Evolutionary conservation across 2,797 vertebrate genomes (phyloP).

Genomic region (Ibycter americanus): DNA sequence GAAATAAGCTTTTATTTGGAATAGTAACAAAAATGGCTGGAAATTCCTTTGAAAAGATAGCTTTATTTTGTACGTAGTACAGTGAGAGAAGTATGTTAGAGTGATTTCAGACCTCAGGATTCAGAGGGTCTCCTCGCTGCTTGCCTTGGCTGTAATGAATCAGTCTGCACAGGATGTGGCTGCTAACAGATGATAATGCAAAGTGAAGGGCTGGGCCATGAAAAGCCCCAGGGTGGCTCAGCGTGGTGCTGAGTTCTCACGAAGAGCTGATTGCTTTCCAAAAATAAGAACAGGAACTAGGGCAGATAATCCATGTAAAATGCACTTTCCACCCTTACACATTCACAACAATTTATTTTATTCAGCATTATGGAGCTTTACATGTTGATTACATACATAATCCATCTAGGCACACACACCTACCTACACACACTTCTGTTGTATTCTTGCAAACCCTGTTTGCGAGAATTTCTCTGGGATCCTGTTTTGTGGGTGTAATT

Average conservation of each 20-base stretch:
- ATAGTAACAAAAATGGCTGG: neutral
- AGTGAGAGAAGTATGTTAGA: neutral
- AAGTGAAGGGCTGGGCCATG: slow-evolving; percentile 67
- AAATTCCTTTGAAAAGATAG: neutral
- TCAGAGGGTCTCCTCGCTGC: slow-evolving; percentile 38
- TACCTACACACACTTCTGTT: neutral
- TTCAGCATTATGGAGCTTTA: neutral
- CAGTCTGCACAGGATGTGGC: slow-evolving; percentile 69
- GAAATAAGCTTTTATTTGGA: neutral
- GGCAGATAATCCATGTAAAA: slow-evolving; percentile 68
- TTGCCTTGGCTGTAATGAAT: slow-evolving; percentile 51
- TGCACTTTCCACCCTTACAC: slow-evolving; percentile 53
- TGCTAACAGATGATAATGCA: slow-evolving; percentile 72
- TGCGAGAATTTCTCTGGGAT: slow-evolving; percentile 3
- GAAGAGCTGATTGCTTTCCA: slow-evolving; percentile 71
- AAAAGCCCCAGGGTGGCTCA: slow-evolving; percentile 69
- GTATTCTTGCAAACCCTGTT: neutral
- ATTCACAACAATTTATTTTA: slow-evolving; percentile 38
- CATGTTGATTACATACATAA: neutral
- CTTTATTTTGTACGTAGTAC: neutral
- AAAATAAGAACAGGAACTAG: slow-evolving; percentile 71
- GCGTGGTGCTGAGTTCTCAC: slow-evolving; percentile 65
- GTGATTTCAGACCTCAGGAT: slow-evolving; percentile 3
- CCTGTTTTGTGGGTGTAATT: slow-evolving; percentile 1
- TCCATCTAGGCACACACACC: neutral